Evolutionary conservation across 2,113 vertebrate species (phyloP).

Genomic region (Coryphaenoides rupestris): DNA sequence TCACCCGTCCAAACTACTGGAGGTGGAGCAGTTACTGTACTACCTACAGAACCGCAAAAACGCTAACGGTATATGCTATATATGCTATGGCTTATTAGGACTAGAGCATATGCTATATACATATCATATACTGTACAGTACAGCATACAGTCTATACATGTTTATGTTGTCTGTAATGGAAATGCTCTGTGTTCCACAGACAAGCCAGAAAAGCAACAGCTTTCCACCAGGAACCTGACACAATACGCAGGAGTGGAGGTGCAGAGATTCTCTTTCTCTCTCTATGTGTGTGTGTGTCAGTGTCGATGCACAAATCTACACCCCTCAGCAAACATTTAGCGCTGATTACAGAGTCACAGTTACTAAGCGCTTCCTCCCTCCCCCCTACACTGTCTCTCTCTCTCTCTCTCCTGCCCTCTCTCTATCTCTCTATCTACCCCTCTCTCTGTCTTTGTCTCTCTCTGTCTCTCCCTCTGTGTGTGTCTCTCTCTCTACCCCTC

Average conservation of each 20-base stretch:
- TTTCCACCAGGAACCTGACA: conserved; percentile 82
- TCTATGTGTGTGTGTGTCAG: not conserved
- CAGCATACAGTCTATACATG: too few species aligned
- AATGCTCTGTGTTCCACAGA: conserved; percentile 40
- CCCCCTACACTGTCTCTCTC: not conserved
- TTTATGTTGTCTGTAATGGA: not conserved
- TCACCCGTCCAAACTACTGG: conserved; percentile 82
- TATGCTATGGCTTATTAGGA: not conserved
- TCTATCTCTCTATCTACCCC: too few species aligned
- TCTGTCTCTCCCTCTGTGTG: not conserved
- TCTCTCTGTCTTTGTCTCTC: not conserved
- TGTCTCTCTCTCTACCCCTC: not conserved
- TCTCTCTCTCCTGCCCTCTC: not conserved
- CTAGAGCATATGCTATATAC: not conserved
- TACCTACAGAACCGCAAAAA: conserved; percentile 90
- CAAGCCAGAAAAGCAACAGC: conserved; percentile 81
- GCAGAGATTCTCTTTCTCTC: conserved; percentile 11
- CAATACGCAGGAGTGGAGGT: conserved; percentile 91
- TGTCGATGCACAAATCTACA: too few species aligned
- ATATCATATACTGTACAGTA: too few species aligned
- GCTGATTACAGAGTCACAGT: too few species aligned
- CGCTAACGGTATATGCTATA: conserved; percentile 66
- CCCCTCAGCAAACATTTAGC: too few species aligned
- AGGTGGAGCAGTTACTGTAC: conserved; percentile 90
- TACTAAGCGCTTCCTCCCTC: too few species aligned